A percentile compares a stretch with the other conserved stretches of the same genome.
Evolutionary conservation across 1,140 invertebrate genomes (phyloP).

Genomic region (Wasmannia auropunctata): DNA sequence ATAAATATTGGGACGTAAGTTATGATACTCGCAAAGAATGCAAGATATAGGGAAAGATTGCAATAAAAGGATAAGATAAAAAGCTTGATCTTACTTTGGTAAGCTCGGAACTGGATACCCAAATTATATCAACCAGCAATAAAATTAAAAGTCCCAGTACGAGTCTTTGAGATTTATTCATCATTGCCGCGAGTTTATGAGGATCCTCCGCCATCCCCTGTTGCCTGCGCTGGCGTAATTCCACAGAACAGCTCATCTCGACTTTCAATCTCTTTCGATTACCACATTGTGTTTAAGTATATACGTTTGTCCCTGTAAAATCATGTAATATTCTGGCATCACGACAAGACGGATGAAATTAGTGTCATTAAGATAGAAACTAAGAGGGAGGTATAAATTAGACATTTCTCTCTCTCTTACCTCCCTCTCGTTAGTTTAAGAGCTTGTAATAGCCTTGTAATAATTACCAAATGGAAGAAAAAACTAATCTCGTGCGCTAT

Average conservation of each 20-base stretch:
- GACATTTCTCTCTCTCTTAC: background rate
- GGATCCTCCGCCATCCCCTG: slow-evolving; percentile 84
- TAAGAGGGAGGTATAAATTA: background rate
- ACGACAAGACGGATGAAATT: background rate
- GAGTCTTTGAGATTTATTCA: slow-evolving; percentile 91
- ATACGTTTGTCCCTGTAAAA: slow-evolving; percentile 34
- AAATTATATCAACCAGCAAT: slow-evolving; percentile 93
- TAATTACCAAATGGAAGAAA: background rate
- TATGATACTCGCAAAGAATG: background rate
- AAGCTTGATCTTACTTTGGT: slow-evolving; percentile 88
- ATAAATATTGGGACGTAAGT: background rate
- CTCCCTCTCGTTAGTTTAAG: no score
- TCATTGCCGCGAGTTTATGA: slow-evolving; percentile 84
- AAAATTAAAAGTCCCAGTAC: slow-evolving; percentile 91
- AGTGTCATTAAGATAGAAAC: background rate
- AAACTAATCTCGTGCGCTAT: background rate
- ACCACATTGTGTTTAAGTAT: slow-evolving; percentile 45
- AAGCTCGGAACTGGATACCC: slow-evolving; percentile 94
- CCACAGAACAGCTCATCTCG: slow-evolving; percentile 82
- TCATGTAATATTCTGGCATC: background rate
- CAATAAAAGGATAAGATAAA: no score
- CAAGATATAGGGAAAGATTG: slow-evolving; percentile 25
- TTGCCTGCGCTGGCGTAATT: slow-evolving; percentile 82
- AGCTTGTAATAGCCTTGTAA: background rate
- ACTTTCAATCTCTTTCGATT: slow-evolving; percentile 13